Evolutionary conservation across 2,113 vertebrate genomes (phyloP).

Genomic region (Sphaerodactylus townsendi): DNA sequence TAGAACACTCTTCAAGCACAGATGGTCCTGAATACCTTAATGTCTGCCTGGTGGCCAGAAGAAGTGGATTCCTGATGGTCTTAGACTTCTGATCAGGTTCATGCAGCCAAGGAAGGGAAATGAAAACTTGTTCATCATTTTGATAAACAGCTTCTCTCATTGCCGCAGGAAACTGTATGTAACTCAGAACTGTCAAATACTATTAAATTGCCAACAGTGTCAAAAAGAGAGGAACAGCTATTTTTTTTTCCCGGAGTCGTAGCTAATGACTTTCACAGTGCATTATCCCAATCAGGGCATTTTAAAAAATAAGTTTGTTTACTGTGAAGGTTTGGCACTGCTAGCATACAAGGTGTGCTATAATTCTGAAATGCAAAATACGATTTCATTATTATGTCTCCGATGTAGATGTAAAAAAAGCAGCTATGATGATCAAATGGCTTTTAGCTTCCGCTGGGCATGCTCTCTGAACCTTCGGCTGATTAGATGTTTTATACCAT

Average conservation of each 20-base stretch:
- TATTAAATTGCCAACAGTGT: conserved; percentile 81
- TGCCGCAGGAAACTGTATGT: conserved; percentile 69
- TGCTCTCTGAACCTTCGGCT: conserved; percentile 19
- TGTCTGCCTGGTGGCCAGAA: conserved; percentile 76
- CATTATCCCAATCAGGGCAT: conserved; percentile 69
- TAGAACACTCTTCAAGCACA: conserved; percentile 75
- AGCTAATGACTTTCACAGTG: conserved; percentile 71
- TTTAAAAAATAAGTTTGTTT: conserved; percentile 63
- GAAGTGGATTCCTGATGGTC: conserved; percentile 74
- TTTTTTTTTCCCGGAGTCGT: conserved; percentile 73
- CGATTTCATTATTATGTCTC: conserved; percentile 70
- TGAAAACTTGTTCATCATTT: conserved; percentile 81
- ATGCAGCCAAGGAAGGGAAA: conserved; percentile 69
- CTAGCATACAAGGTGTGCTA: conserved; percentile 10
- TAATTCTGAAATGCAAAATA: conserved; percentile 53
- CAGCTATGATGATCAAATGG: conserved; percentile 51
- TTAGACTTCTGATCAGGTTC: conserved; percentile 74
- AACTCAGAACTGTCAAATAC: conserved; percentile 74
- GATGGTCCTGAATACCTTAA: conserved; percentile 76
- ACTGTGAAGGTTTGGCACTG: conserved; percentile 60
- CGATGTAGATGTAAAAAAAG: conserved; percentile 61
- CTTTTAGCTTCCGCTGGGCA: conserved; percentile 43
- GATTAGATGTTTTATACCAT: conserved; percentile 59
- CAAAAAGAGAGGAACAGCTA: conserved; percentile 61
- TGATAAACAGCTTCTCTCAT: conserved; percentile 75